Base-by-base conservation (phyloP, 2,888 invertebrate genomes). In the Quadriops clusia region DNA sequence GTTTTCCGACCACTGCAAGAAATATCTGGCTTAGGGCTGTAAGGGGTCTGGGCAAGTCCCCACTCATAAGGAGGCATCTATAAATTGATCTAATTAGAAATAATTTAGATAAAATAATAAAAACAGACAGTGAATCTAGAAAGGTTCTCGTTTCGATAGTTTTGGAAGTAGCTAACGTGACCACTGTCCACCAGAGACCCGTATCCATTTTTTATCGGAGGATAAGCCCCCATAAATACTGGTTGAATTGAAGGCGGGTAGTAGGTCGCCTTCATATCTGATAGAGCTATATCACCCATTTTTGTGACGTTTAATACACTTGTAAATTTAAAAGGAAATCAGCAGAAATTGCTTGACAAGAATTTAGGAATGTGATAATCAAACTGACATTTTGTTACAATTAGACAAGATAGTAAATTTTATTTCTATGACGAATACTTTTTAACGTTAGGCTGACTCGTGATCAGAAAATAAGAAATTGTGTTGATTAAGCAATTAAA, bases 11-110 rank as follows among this genome's bases (percentile, higher is more conserved):
- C 47, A 24, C 48, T 49, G 9, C 51, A 42, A 3, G 55, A 54
- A 20, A 53, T 48, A 38, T 60, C 59, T 6, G 60, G 57, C 38
- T 51, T 43, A 1, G 61, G 55, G 21, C 53, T 53, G 37, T 61
- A 62, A 5, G 52, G 48, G n/a, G 52, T 53, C 11, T 48, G 43
- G 38, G 54, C 53, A 15, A 50, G 46, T 6, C 60, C 60, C 60
- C 60, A 64, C 28, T 61, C 54, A 33, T 61, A 58, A 1, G 51
- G 47, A 3, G 56, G 54, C 49, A 60, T 56, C 63, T 63, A 37
- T 23, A 45, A 46, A 30, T 15, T n/a, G n/a, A n/a, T n/a, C n/a
- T n/a, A 32, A 27, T 12, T 14, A 32, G 7, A n/a, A 20, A 11
- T 23, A 4, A 28, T 7, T 3, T 2, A 28, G 14, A 15, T 22